phyloP scores from a whole-genome alignment of 1,140 invertebrate genomes.

The Drosophila albomicans region DNA sequence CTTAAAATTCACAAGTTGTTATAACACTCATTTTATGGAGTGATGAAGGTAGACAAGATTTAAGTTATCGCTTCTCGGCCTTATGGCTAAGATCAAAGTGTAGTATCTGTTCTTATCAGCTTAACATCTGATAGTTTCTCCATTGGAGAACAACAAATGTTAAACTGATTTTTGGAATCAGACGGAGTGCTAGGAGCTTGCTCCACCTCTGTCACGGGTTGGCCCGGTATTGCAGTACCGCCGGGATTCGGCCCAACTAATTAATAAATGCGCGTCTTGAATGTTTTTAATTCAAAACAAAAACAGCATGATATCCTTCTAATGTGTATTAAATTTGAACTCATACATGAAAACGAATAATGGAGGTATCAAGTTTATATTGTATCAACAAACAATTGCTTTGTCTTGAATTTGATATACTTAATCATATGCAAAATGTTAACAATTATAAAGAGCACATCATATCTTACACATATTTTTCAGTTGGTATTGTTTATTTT shows the following conservation, averaged over 20 bases:
- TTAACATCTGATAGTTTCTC: conserved; percentile 88
- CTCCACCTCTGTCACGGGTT: conserved; percentile 87
- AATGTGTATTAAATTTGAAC: too few species aligned
- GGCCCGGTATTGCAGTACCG: conserved; percentile 87
- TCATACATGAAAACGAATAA: too few species aligned
- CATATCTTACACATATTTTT: too few species aligned
- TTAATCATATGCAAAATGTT: too few species aligned
- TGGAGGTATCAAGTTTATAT: too few species aligned
- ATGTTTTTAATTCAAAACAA: too few species aligned
- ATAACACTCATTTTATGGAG: background rate
- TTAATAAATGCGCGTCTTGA: background rate
- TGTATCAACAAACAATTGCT: too few species aligned
- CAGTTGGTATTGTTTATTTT: too few species aligned
- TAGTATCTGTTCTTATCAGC: conserved; percentile 89
- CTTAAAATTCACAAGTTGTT: conserved; percentile 29
- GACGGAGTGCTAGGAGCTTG: conserved; percentile 86
- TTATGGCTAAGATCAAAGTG: conserved; percentile 85
- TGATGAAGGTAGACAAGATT: background rate
- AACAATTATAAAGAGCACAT: too few species aligned
- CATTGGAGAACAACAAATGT: conserved; percentile 87
- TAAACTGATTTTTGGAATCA: conserved; percentile 88
- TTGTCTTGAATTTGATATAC: too few species aligned
- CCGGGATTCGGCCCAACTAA: conserved; percentile 62
- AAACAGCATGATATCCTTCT: too few species aligned
- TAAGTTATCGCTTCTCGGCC: conserved; percentile 79